Base-by-base conservation (phyloP, 2,888 invertebrate species). In the Mycalesis mineus region DNA sequence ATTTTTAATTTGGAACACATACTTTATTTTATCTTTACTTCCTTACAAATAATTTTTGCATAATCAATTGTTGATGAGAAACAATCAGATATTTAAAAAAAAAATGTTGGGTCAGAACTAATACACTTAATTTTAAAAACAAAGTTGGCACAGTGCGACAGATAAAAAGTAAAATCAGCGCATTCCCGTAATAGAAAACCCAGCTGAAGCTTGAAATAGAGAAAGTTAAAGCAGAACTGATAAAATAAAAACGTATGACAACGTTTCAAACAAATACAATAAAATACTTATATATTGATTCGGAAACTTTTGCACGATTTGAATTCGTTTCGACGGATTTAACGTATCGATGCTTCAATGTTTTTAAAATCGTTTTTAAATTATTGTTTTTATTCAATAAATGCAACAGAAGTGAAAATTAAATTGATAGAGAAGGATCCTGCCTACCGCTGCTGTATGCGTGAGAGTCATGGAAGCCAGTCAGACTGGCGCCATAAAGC, bases 281-380 rank as follows among this genome's bases (percentile, higher is more conserved):
- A 56, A 56, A 60, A 36, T 22, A 22, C 22, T 22, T 22, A 22
- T 22, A 22, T 54, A 60, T 60, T 55, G 58, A 57, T 59, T 57
- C 54, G 5, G 29, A 11, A 52, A 57, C 45, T 57, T 39, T 29
- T 22, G 47, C 33, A 47, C 31, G 39, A 45, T 52, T 57, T 52
- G 45, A 52, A 54, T 47, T 51, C 47, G 52, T 40, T 57, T 52
- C 47, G 37, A 47, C 14, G 28, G 45, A 39, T 29, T 54, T 37
- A 54, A 31, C 54, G 45, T 29, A 45, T 37, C 45, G 54, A 14
- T 54, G 33, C 11, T 47, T 31, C 45, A 5, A 45, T 45, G 31
- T 31, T 31, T 45, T 45, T 15, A 44, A 45, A 31, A 14, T 31
- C 5, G 33, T 47, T 47, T 33, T 14, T 31, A 31, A 9, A 33